These are phyloP conservation scores for Atta colombica DNA, from an alignment of 1,140 invertebrate genomes.

Conservation along the genomic window DNA sequence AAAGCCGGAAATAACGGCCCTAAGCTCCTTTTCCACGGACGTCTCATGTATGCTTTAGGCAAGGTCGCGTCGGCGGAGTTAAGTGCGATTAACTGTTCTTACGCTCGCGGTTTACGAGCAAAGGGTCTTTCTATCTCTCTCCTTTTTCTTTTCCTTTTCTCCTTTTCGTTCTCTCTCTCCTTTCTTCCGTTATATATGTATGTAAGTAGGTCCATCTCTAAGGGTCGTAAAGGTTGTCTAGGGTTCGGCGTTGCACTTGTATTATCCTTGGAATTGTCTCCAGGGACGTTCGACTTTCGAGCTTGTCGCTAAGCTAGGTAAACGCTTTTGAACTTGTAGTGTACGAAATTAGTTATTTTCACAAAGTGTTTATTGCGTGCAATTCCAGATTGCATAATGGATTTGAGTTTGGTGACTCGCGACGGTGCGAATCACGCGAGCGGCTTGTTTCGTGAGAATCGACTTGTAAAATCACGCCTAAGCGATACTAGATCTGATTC, in stretches of 20 bases:
- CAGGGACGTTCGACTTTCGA: conserved; percentile 44
- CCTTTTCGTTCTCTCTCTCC: background rate
- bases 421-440: conserved; percentile 40
- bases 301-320: background rate
- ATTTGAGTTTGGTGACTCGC: background rate
- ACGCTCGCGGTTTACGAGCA: conserved; percentile 47
- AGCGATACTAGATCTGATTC: conserved; percentile 23
- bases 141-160: no score
- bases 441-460: background rate
- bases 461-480: background rate
- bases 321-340: background rate
- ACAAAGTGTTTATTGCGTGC: background rate
- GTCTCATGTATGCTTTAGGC: background rate
- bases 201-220: background rate
- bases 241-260: conserved; percentile 18
- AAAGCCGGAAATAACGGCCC: conserved; percentile 54
- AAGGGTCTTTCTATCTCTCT: background rate
- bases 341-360: conserved; percentile 9
- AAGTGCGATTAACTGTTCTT: conserved; percentile 68
- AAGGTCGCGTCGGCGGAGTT: conserved; percentile 28
- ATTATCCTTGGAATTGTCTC: conserved; percentile 55
- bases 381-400: background rate
- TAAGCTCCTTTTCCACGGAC: conserved; percentile 39
- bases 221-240: conserved; percentile 39
- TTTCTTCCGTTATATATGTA: background rate